Evolutionary conservation across 2,888 invertebrate species (phyloP).

Genomic region (Macrosiphum euphorbiae): DNA sequence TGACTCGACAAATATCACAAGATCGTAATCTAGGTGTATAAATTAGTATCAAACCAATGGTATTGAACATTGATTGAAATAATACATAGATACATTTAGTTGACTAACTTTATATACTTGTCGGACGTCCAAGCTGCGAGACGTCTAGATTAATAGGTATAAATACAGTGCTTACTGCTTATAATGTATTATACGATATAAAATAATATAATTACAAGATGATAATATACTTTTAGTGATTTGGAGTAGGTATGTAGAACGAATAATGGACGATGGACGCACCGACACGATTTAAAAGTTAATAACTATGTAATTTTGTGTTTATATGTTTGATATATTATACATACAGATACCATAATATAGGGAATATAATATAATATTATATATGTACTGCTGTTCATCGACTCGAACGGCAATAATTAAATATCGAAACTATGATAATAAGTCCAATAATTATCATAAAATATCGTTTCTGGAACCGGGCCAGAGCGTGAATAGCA

Average conservation of each 20-base stretch:
- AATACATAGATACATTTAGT: not conserved
- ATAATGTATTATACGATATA: not conserved
- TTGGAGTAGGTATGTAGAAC: not conserved
- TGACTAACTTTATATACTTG: not conserved
- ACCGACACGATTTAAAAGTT: conserved; percentile 28
- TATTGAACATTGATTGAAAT: not conserved
- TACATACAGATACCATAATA: not conserved
- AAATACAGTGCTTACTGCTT: not conserved
- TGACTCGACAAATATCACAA: not conserved
- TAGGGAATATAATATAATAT: not conserved
- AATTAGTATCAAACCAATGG: not conserved
- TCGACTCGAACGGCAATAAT: conserved; percentile 23
- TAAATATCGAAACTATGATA: conserved; percentile 2
- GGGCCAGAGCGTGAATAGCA: not conserved
- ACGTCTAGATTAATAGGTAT: not conserved
- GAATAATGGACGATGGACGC: not conserved
- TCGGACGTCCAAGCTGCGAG: not conserved
- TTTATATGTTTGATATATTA: not conserved
- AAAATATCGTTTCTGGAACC: not conserved
- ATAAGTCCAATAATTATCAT: not conserved
- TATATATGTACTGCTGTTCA: not conserved
- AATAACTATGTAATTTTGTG: not conserved
- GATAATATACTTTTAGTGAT: not conserved
- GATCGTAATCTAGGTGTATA: not conserved
- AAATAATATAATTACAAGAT: not conserved